phyloP scores from a whole-genome alignment of 2,888 invertebrate genomes.

The Diarsia rubi region DNA sequence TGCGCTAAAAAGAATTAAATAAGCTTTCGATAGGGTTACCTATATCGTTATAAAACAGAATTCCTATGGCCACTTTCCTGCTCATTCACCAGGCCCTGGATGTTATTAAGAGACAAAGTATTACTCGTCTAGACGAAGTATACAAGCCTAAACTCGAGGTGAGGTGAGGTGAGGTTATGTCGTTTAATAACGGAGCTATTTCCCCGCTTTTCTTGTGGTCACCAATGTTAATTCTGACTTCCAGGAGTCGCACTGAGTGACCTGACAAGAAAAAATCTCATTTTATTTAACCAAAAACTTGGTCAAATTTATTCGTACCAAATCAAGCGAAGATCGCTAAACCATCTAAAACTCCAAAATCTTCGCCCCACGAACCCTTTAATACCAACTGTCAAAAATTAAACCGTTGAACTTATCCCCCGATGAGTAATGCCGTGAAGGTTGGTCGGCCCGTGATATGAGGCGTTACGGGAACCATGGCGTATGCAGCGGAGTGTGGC shows the following conservation, averaged over 20 bases:
- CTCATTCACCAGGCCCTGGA: too few relatives aligned
- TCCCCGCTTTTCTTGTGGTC: not conserved
- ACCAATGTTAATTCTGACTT: not conserved
- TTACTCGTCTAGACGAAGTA: too few relatives aligned
- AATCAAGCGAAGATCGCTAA: constrained; percentile 5
- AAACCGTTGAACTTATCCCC: constrained; percentile 74
- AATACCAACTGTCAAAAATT: constrained; percentile 83
- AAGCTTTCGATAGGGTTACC: too few relatives aligned
- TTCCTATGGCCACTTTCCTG: too few relatives aligned
- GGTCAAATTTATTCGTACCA: not conserved
- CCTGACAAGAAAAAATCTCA: not conserved
- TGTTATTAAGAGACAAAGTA: too few relatives aligned
- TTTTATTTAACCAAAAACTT: not conserved
- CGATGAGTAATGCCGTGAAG: constrained; percentile 74
- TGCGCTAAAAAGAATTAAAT: too few relatives aligned
- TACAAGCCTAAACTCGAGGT: too few relatives aligned
- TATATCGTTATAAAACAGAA: too few relatives aligned
- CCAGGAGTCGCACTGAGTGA: not conserved
- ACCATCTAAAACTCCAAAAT: constrained; percentile 1
- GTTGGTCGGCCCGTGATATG: constrained; percentile 60
- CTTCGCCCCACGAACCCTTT: constrained; percentile 66
- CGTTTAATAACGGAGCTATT: too few relatives aligned
- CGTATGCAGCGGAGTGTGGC: constrained; percentile 40
- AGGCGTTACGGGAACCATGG: constrained; percentile 63
- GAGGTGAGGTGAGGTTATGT: too few relatives aligned